Evolutionary conservation across 1,140 invertebrate genomes (phyloP), one percentile per base, ranked within the genome.

Genomic region (Nasonia longicornis): DNA sequence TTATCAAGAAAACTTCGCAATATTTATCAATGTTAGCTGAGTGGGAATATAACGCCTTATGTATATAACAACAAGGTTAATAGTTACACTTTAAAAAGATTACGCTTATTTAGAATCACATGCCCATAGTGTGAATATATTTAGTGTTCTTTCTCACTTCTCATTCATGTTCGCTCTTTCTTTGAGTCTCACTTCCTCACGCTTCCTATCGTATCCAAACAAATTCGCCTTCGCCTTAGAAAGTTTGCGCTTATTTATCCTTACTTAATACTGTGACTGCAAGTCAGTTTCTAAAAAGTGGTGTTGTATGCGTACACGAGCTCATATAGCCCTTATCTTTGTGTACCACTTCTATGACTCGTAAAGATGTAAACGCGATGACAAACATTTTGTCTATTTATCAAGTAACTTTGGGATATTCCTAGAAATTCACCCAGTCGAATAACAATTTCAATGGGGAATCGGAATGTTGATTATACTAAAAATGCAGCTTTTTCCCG

Each of bases 61-160:
- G 87, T 89, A 91, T 91, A 91, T 91, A 91, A 90, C 89, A 91
- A 91, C 90, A 91, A 90, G 87, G 87, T 89, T 88, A 89, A 91
- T 88, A 87, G 85, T 88, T 88, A 90, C 87, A 87, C 86, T 86
- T 90, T 88, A 87, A 88, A 90, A 90, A 90, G 85, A 87, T 86
- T 87, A 90, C 86, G 87, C 83, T 88, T 89, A 90, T 89, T 89
- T 90, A 89, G 87, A 90, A 89, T 91, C 86, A 87, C 86, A 85
- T 86, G 84, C 81, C 85, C 81, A 76, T 81, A 80, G 67, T 78
- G 72, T 77, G 74, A 84, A 84, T 80, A 77, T 84, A 81, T 71
- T 78, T 29, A 64, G 58, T 72, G 38, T 77, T 14, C 38, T 73
- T 73, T 20, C 14, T 16, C 45, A 29, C 11, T 70, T n/a, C 45